These are phyloP conservation scores for Nycteola revayana DNA, from an alignment of 2,888 invertebrate genomes.

Conservation along the genomic window DNA sequence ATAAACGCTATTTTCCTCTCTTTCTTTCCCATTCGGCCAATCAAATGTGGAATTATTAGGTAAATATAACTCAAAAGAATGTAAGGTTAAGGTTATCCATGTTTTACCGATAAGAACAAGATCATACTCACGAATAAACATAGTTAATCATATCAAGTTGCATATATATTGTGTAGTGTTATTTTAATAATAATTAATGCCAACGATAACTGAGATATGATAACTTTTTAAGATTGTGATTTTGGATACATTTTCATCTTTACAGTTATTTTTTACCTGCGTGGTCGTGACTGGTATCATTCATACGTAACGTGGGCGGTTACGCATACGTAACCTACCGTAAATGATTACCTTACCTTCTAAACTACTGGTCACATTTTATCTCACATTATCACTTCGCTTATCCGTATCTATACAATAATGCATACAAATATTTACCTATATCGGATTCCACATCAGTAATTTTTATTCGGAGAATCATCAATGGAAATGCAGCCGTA, in stretches of 20 bases:
- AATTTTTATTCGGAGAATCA: no score
- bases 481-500: no score
- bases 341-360: slow-evolving; percentile 24
- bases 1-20: slow-evolving; percentile 18
- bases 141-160: no score
- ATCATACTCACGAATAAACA: no score
- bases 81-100: no score
- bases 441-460: slow-evolving; percentile 5
- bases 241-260: slow-evolving; percentile 21
- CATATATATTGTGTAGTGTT: no score
- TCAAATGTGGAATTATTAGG: slow-evolving; percentile 27
- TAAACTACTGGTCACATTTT: slow-evolving; percentile 16
- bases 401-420: slow-evolving; percentile 20
- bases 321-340: slow-evolving; percentile 18
- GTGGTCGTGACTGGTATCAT: slow-evolving; percentile 16
- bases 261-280: slow-evolving; percentile 7
- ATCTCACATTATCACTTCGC: slow-evolving; percentile 9
- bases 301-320: slow-evolving; percentile 26
- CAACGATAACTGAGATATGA: no score
- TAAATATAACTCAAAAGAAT: no score
- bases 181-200: no score
- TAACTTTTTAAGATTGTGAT: no score
- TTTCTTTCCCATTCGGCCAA: slow-evolving; percentile 34
- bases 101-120: no score
- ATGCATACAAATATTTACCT: slow-evolving; percentile 17